Base-by-base conservation (phyloP, 2,113 vertebrate species). In the Cyphotilapia sp. region DNA sequence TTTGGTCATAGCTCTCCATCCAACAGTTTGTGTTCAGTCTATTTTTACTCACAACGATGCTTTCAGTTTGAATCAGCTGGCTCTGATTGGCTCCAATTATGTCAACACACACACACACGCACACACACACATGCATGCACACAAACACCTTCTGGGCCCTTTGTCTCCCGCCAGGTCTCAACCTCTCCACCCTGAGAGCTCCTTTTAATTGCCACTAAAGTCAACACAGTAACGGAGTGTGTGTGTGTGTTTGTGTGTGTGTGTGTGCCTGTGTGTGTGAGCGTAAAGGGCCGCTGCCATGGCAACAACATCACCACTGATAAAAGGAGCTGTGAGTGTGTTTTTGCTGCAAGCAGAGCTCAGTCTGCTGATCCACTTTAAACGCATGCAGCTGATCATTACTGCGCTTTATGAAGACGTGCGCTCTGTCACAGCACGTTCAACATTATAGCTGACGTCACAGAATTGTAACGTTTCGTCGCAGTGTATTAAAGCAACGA, bases 181-280 rank as follows among this genome's bases (percentile, higher is more conserved):
- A 74, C 87, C 86, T 80, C 91, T 76, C 85, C 38, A 24, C 94
- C 89, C 93, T 38, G 24, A 92, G 93, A 93, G 86, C 88, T 93
- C 63, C 85, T 82, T 95, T 93, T 95, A 95, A 96, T 95, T 96
- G 95, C 92, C 89, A 91, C 78, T 82, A 83, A 95, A 85, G 84
- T 93, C 88, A 83, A 57, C 49, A 84, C 71, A 88, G 93, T 91
- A 66, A 54, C 2, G 56, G 81, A 74, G 54, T 29, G 29, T 84
- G 56, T 42, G 27, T 40, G 85, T 61, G 74, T 82, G 63, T 47
- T 17, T 27, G 29, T 19, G 87, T 63, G 66, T 24, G 13, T n/a
- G 85, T 85, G 24, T 38, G 45, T 13, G 47, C 10, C 40, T 29
- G 83, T 71, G 63, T 31, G 17, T 24, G 88, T 56, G 85, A 84